Base-by-base conservation (phyloP, 2,797 vertebrate species). In the Tachyglossus aculeatus region DNA sequence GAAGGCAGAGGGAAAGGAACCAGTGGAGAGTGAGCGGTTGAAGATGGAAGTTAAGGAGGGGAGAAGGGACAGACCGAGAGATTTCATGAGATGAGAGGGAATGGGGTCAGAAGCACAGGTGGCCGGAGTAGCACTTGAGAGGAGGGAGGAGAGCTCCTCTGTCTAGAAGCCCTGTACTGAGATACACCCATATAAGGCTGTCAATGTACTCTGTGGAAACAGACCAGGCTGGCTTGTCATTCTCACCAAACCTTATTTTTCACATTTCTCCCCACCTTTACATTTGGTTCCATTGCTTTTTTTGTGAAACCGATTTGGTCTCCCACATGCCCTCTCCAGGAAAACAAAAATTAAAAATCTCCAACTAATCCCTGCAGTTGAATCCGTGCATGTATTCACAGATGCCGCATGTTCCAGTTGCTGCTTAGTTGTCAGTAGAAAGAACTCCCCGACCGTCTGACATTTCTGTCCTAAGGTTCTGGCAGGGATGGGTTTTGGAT, bases 131-230 rank as follows among this genome's bases (percentile, higher is more conserved):
- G n/a, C n/a, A n/a, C n/a, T n/a, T n/a, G n/a, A n/a, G n/a, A n/a
- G n/a, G n/a, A n/a, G n/a, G n/a, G n/a, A n/a, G n/a, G n/a, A n/a
- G n/a, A n/a, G n/a, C n/a, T 47, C 34, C 52, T 62, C 40, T 27
- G 36, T 53, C 75, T 52, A 38, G 19, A 61, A 22, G 21, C 51
- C 21, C 1, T 52, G 24, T 9, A 4, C 27, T 19, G 33, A 16
- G 16, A 34, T 55, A 51, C 8, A 11, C 25, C 77, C 9, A 8
- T 7, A 38, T 32, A 47, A 62, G 3, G 16, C 38, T 50, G 3
- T 31, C 10, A 41, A 53, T 47, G 36, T 68, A 45, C 11, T 57
- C 81, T 51, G 60, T 29, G 50, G 63, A 53, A 63, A 22, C 19
- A 62, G 43, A 80, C 12, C 27, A 25, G 1, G 1, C 32, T 6